Evolutionary conservation across 2,888 invertebrate genomes (phyloP).

Genomic region (Eupithecia centaureata): DNA sequence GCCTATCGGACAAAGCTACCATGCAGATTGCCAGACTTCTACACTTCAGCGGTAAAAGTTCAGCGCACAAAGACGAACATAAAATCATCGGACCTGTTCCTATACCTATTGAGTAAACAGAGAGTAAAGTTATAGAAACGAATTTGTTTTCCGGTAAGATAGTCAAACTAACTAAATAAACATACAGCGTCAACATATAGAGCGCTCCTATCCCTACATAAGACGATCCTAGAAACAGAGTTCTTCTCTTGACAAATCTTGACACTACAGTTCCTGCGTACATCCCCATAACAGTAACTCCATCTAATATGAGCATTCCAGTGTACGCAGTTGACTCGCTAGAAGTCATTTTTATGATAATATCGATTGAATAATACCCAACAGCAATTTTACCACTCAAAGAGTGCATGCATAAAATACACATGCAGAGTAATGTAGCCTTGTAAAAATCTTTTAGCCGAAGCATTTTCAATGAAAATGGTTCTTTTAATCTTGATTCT

Average conservation of each 20-base stretch:
- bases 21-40: not conserved
- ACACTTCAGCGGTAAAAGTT: conserved; percentile 4
- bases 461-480: not conserved
- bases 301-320: conserved; percentile 57
- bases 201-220: conserved; percentile 3
- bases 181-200: not conserved
- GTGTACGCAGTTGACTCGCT: conserved; percentile 50
- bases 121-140: not conserved
- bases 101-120: conserved; percentile 5
- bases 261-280: conserved; percentile 45
- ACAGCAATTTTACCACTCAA: conserved; percentile 22
- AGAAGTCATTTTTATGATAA: conserved; percentile 52
- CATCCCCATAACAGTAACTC: conserved; percentile 53
- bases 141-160: conserved; percentile 1
- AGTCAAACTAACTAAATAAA: conserved; percentile 9
- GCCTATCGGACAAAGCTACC: not conserved
- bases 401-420: not conserved
- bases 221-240: not conserved
- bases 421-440: conserved; percentile 3
- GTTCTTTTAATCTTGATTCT: not conserved
- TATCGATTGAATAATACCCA: conserved; percentile 39
- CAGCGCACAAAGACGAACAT: conserved; percentile 5
- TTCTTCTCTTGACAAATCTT: conserved; percentile 37
- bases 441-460: conserved; percentile 5
- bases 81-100: conserved; percentile 2